These are phyloP conservation scores for Alcedo quadribrachys DNA, from an alignment of 2,797 vertebrate species.

Conservation along the genomic window DNA sequence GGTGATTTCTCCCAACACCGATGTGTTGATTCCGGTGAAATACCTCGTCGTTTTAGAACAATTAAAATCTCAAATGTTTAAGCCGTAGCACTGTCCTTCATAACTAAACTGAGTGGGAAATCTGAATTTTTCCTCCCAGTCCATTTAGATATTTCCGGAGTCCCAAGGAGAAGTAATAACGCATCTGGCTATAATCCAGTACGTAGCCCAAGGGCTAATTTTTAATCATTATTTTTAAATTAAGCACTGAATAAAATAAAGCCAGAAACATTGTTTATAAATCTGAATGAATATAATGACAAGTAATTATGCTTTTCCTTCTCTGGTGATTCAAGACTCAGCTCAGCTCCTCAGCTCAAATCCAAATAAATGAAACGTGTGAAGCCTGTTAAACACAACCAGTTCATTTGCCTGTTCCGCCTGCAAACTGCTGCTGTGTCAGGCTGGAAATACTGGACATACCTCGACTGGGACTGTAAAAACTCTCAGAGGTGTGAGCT, in stretches of 20 bases:
- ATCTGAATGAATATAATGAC: conserved; percentile 36
- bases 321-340: conserved; percentile 12
- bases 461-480: conserved; percentile 1
- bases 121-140: conserved; percentile 5
- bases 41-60: neutral
- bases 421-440: neutral
- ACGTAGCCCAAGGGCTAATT: conserved; percentile 35
- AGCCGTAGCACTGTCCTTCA: neutral
- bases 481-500: neutral
- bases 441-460: neutral
- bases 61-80: neutral
- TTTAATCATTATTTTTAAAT: conserved; percentile 60
- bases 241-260: conserved; percentile 51
- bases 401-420: neutral
- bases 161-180: conserved; percentile 16
- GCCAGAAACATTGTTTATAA: conserved; percentile 52
- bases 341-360: conserved; percentile 24
- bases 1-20: neutral
- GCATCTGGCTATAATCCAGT: conserved; percentile 28
- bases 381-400: conserved; percentile 45
- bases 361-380: conserved; percentile 27
- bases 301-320: conserved; percentile 48
- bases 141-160: conserved; percentile 28
- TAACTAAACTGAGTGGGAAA: neutral
- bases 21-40: neutral